A percentile compares a stretch with the other conserved stretches of the same genome.
phyloP scores from a whole-genome alignment of 2,113 vertebrate species.

The Xenopus tropicalis region UCB_Xtro_10.0 CM004449.2:53332001-53332500 shows the following conservation, averaged over 20 bases:
- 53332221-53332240: slow-evolving; percentile 38
- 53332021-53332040: slow-evolving; percentile 16
- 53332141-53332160: slow-evolving; percentile 15
- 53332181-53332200: slow-evolving; percentile 35
- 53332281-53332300: slow-evolving; percentile 39
- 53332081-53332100: slow-evolving; percentile 27
- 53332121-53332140: slow-evolving; percentile 33
- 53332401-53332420: slow-evolving; percentile 5
- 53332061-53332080: slow-evolving; percentile 39
- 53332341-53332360: slow-evolving; percentile 30
- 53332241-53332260: slow-evolving; percentile 36
- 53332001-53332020: slow-evolving; percentile 2
- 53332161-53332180: slow-evolving; percentile 36
- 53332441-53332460: background rate
- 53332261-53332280: slow-evolving; percentile 30
- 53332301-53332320: slow-evolving; percentile 39
- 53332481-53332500: too few relatives aligned
- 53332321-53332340: slow-evolving; percentile 44
- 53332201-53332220: slow-evolving; percentile 32
- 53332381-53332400: slow-evolving; percentile 15
- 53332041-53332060: slow-evolving; percentile 27
- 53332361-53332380: slow-evolving; percentile 21
- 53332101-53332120: slow-evolving; percentile 17
- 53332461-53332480: background rate
- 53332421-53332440: background rate